Conservation (phyloP, 2,113 vertebrate genomes). For the Siniperca knerii region DNA sequence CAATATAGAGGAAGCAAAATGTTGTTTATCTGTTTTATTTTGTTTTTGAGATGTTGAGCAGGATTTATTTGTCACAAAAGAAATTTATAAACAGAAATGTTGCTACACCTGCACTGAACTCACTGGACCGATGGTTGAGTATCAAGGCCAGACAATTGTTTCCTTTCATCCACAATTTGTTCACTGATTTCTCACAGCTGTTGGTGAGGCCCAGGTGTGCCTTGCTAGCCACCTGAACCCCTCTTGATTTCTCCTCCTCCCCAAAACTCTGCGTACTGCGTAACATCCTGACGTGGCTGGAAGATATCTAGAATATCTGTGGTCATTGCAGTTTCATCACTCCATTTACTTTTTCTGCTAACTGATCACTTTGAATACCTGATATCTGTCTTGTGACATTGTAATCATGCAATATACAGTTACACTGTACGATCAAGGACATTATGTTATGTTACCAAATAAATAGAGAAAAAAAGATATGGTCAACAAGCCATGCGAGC, state of each 20-base stretch:
- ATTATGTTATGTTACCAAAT: no score
- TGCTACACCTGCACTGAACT: neutral
- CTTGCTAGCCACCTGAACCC: constrained; percentile 20
- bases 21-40: neutral
- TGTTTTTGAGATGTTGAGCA: neutral
- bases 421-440: neutral
- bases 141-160: neutral
- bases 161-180: constrained; percentile 11
- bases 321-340: neutral
- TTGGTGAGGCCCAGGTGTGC: neutral
- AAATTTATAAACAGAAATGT: neutral
- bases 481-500: neutral
- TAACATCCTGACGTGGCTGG: neutral
- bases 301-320: neutral
- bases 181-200: constrained; percentile 14
- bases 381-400: neutral
- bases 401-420: neutral
- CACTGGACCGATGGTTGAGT: neutral
- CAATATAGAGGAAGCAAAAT: neutral
- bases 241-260: neutral
- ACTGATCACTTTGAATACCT: neutral
- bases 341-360: neutral
- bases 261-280: neutral
- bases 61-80: neutral
- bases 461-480: neutral